phyloP scores from a whole-genome alignment of 2,113 vertebrate genomes.

The Jaculus jaculus region DNA sequence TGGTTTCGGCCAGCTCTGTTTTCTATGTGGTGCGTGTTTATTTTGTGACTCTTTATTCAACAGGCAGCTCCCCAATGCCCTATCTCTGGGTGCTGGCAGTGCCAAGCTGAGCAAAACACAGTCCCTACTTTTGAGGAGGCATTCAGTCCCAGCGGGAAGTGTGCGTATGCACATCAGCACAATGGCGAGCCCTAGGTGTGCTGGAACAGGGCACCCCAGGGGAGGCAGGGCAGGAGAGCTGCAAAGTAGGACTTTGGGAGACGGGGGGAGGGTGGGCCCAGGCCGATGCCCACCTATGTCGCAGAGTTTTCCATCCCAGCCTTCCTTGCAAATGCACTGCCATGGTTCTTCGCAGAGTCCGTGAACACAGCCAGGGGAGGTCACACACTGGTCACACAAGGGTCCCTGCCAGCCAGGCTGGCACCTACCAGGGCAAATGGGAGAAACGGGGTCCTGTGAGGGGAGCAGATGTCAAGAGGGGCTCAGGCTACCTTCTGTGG shows the following conservation, averaged over 20 bases:
- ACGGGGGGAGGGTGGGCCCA: fast-evolving
- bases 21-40: not conserved
- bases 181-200: too few species aligned
- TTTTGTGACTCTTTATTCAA: constrained; percentile 34
- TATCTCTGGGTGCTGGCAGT: not conserved
- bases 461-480: not conserved
- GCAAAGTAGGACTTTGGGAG: too few species aligned
- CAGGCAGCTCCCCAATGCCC: not conserved
- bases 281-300: constrained; percentile 88
- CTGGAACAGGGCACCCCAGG: fast-evolving
- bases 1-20: not conserved
- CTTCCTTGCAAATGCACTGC: constrained; percentile 93
- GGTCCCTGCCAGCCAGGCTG: constrained; percentile 93
- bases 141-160: fast-evolving
- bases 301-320: constrained; percentile 94
- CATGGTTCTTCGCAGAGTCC: constrained; percentile 92
- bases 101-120: not conserved
- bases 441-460: not conserved
- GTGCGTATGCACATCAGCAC: not conserved
- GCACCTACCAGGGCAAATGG: constrained; percentile 86
- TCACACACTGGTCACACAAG: constrained; percentile 91
- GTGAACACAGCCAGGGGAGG: constrained; percentile 91
- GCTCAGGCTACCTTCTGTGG: not conserved
- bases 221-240: not conserved
- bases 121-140: not conserved